Evolutionary conservation across 1,140 invertebrate genomes (phyloP).

Genomic region (Caenorhabditis latens): DNA sequence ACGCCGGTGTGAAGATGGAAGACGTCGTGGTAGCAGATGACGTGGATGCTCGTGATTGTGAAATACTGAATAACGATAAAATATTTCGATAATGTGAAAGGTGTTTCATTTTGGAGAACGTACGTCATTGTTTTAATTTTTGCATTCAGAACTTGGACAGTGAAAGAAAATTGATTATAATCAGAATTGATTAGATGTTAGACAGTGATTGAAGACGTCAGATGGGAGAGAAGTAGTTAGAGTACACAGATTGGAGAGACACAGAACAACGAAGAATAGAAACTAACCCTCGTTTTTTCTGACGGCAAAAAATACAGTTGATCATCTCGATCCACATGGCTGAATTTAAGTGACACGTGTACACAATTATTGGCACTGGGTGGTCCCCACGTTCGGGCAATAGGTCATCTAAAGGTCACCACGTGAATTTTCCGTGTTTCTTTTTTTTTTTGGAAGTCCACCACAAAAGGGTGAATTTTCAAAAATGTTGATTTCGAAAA

Average conservation of each 20-base stretch:
- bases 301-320: conserved; percentile 12
- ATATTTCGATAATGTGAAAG: too few relatives aligned
- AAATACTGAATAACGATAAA: conserved; percentile 15
- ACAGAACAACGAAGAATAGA: neutral
- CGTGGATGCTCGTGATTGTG: conserved; percentile 1
- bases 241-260: neutral
- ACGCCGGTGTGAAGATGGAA: neutral
- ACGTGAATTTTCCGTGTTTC: neutral
- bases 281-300: neutral
- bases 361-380: neutral
- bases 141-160: neutral
- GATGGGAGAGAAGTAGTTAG: neutral
- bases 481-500: neutral
- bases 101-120: too few relatives aligned
- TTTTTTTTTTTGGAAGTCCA: too few relatives aligned
- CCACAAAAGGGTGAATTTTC: too few relatives aligned
- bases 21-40: neutral
- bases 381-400: too few relatives aligned
- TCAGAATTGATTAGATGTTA: too few relatives aligned
- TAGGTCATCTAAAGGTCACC: neutral
- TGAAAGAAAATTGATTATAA: too few relatives aligned
- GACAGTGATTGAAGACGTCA: neutral
- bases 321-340: conserved; percentile 22
- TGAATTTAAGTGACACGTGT: neutral
- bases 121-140: too few relatives aligned